These are phyloP conservation scores for Drosophila aff. DNA, from an alignment of 1,140 invertebrate species.

Conservation along the genomic window DNA sequence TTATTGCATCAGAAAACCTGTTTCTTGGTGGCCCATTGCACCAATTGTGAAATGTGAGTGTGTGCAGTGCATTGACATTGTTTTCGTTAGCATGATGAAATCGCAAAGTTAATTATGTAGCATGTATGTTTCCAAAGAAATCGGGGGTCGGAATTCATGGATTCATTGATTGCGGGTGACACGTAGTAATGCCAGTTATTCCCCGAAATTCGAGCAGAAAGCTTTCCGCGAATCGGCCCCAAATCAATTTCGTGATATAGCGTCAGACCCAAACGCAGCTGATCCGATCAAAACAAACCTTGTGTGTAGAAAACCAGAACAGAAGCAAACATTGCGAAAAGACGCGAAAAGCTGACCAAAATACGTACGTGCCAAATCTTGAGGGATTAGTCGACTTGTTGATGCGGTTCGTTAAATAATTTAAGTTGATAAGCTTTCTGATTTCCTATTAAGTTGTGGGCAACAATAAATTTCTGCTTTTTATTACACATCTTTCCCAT, in stretches of 20 bases:
- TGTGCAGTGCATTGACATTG: constrained; percentile 31
- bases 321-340: constrained; percentile 51
- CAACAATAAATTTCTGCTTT: no score
- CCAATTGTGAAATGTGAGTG: constrained; percentile 50
- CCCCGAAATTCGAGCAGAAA: constrained; percentile 2
- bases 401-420: constrained; percentile 19
- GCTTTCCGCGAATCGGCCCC: constrained; percentile 14
- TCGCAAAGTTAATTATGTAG: constrained; percentile 1
- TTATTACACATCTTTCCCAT: neutral
- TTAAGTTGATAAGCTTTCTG: neutral
- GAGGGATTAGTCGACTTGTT: constrained; percentile 15
- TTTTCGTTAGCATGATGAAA: constrained; percentile 32
- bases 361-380: constrained; percentile 30
- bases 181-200: constrained; percentile 12
- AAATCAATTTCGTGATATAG: constrained; percentile 37
- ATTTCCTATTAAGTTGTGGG: no score
- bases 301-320: constrained; percentile 72
- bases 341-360: constrained; percentile 67
- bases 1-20: constrained; percentile 38
- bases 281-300: constrained; percentile 55
- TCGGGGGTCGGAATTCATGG: neutral
- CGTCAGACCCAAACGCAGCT: constrained; percentile 36
- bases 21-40: constrained; percentile 22
- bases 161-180: constrained; percentile 12
- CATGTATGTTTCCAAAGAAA: constrained; percentile 6